Evolutionary conservation across 2,888 invertebrate species (phyloP).

Genomic region (Gymnosoma rotundatum): DNA sequence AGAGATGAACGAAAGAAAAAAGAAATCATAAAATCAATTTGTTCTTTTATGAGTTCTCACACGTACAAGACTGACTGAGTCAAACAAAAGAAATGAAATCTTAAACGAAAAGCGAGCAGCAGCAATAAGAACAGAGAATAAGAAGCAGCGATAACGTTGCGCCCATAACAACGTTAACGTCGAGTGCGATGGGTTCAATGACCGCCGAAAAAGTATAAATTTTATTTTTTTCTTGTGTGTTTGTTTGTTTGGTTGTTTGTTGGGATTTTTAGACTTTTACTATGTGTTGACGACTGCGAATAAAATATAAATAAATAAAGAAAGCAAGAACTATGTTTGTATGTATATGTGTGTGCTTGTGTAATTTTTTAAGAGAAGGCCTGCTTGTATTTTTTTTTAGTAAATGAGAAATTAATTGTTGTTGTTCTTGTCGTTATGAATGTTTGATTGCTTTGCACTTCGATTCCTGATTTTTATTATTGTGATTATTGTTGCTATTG

Average conservation of each 20-base stretch:
- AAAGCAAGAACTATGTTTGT: constrained; percentile 6
- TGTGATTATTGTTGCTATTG: constrained; percentile 13
- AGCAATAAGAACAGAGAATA: constrained; percentile 35
- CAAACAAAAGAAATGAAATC: constrained; percentile 52
- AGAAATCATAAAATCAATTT: constrained; percentile 38
- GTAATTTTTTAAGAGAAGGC: constrained; percentile 11
- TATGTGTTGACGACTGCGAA: constrained; percentile 72
- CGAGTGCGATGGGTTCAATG: constrained; percentile 77
- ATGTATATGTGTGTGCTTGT: constrained; percentile 3
- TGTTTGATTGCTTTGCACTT: constrained; percentile 56
- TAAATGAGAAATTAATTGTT: constrained; percentile 37
- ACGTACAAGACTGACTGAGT: constrained; percentile 2
- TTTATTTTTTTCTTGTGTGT: constrained; percentile 67
- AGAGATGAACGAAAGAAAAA: background rate
- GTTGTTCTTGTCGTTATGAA: constrained; percentile 30
- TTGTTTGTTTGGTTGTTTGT: constrained; percentile 71
- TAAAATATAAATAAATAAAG: constrained; percentile 12
- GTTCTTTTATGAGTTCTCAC: constrained; percentile 19
- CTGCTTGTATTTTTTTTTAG: constrained; percentile 68
- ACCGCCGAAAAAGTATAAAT: constrained; percentile 79
- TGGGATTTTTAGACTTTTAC: constrained; percentile 81
- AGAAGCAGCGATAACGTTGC: constrained; percentile 46
- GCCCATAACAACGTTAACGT: constrained; percentile 46
- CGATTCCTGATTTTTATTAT: constrained; percentile 43
- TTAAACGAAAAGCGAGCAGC: constrained; percentile 11